phyloP scores from a whole-genome alignment of 2,888 invertebrate genomes.

The Neoaliturus tenellus region DNA sequence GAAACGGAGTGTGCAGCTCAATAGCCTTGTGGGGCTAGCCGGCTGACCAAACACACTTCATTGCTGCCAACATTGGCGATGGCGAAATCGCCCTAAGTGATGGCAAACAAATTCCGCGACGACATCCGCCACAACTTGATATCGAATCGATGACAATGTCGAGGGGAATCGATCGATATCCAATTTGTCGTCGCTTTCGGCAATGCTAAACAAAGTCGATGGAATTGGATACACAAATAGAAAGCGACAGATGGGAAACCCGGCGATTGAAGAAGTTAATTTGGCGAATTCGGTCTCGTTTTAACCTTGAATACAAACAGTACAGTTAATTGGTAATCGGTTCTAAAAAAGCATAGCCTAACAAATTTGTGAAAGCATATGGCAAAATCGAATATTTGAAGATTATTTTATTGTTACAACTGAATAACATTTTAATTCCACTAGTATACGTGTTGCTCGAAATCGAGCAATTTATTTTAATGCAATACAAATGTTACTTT shows the following conservation, averaged over 20 bases:
- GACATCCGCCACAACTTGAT: neutral
- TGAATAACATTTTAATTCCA: no score
- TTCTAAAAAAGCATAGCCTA: no score
- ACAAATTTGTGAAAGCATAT: no score
- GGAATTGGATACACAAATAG: neutral
- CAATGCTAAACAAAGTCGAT: neutral
- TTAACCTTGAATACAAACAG: no score
- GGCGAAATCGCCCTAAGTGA: conserved; percentile 7
- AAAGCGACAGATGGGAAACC: neutral
- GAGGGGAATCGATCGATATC: no score
- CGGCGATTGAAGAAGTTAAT: neutral
- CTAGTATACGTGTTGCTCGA: no score
- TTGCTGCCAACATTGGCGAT: neutral
- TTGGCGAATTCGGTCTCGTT: no score
- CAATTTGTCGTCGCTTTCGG: neutral
- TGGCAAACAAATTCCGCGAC: neutral
- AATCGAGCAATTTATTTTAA: no score
- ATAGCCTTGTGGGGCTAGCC: neutral
- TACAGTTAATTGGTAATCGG: no score
- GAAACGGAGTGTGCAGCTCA: neutral
- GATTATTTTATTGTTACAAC: no score
- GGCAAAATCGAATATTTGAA: no score
- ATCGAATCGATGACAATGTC: neutral
- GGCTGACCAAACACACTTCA: neutral
- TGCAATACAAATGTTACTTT: no score